phyloP scores from a whole-genome alignment of 2,113 vertebrate genomes.

The Alexandromys fortis region DNA sequence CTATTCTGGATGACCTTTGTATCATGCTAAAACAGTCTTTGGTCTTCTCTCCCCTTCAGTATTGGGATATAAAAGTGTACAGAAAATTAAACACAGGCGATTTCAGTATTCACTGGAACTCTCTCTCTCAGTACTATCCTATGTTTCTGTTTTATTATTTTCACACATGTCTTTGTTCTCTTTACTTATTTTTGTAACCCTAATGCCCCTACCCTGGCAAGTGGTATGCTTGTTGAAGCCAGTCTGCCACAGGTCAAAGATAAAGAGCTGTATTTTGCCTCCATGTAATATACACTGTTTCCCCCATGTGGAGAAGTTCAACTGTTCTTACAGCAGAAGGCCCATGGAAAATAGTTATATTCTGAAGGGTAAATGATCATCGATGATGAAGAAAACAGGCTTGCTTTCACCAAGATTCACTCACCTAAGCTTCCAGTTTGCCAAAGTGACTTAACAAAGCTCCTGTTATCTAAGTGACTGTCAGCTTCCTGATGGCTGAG shows the following conservation, averaged over 20 bases:
- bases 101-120: no score
- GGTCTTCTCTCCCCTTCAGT: no score
- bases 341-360: neutral
- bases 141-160: no score
- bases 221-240: no score
- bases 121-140: no score
- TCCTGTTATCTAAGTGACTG: neutral
- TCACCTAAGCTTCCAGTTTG: neutral
- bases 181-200: no score
- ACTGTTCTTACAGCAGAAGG: neutral
- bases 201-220: no score
- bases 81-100: no score
- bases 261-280: neutral
- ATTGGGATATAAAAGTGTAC: no score
- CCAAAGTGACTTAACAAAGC: neutral
- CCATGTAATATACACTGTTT: neutral
- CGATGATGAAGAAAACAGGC: neutral
- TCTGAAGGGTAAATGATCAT: neutral
- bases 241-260: neutral
- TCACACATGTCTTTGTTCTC: no score
- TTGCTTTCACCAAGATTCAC: neutral
- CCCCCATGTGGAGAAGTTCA: neutral
- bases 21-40: no score
- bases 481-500: neutral
- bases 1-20: no score